Percentiles rank a stretch among this genome's conserved stretches.
Evolutionary conservation across 1,140 invertebrate species (phyloP).

Genomic region (Sinella curviseta): DNA sequence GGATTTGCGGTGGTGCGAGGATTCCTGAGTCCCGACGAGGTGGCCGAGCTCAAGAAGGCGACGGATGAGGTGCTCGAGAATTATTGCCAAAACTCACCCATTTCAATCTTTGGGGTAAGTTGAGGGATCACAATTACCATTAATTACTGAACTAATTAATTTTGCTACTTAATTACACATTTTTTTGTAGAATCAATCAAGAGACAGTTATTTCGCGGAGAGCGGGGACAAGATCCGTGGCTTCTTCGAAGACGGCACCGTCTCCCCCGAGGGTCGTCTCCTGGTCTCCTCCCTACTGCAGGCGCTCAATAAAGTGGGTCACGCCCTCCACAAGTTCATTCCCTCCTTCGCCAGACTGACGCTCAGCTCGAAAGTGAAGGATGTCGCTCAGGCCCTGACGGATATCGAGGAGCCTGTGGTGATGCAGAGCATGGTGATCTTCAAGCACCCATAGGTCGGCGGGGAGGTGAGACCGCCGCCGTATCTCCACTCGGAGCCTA

Average conservation of each 20-base stretch:
- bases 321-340: conserved; percentile 85
- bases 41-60: conserved; percentile 68
- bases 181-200: conserved; percentile 51
- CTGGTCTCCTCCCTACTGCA: conserved; percentile 66
- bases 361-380: conserved; percentile 80
- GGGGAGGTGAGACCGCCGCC: conserved; percentile 75
- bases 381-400: conserved; percentile 67
- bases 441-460: conserved; percentile 89
- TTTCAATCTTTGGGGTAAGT: conserved; percentile 57
- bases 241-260: conserved; percentile 85
- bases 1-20: conserved; percentile 81
- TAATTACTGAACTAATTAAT: not conserved
- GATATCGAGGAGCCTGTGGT: conserved; percentile 78
- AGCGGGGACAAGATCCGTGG: conserved; percentile 89
- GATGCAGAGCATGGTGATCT: conserved; percentile 97
- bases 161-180: not conserved
- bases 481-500: conserved; percentile 77
- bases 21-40: conserved; percentile 75
- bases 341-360: conserved; percentile 79
- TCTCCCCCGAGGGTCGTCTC: conserved; percentile 73
- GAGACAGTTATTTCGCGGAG: conserved; percentile 81
- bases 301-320: conserved; percentile 83
- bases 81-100: conserved; percentile 68
- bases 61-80: conserved; percentile 72
- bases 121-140: not conserved